Percentiles rank a stretch among this genome's conserved stretches.
These are phyloP conservation scores for Drosophila differens DNA, from an alignment of 2,888 invertebrate genomes.

Conservation along the genomic window DNA sequence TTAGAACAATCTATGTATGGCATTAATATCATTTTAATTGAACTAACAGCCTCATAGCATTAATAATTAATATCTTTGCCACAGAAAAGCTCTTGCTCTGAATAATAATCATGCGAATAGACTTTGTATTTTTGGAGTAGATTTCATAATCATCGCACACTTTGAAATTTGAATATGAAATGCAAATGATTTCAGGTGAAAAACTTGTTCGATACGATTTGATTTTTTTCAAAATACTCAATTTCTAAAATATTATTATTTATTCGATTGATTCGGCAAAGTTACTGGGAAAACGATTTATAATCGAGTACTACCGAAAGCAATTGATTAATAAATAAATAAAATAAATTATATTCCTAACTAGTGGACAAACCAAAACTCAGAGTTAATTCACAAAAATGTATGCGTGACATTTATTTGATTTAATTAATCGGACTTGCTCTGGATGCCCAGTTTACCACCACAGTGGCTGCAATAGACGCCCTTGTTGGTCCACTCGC, in stretches of 20 bases:
- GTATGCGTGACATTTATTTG: slow-evolving; percentile 50
- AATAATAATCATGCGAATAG: neutral
- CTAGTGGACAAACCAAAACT: neutral
- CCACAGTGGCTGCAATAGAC: slow-evolving; percentile 81
- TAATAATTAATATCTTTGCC: slow-evolving; percentile 4
- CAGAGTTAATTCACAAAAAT: slow-evolving; percentile 8
- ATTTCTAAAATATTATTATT: neutral
- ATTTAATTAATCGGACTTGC: slow-evolving; percentile 67
- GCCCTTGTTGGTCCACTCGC: slow-evolving; percentile 81
- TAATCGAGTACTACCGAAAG: neutral
- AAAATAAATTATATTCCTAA: neutral
- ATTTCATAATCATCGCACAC: neutral
- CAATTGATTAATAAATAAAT: neutral
- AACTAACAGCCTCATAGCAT: slow-evolving; percentile 34
- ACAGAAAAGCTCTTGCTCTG: neutral
- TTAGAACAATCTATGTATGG: slow-evolving; percentile 50
- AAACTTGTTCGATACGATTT: neutral
- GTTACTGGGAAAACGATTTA: neutral
- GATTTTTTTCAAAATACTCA: neutral
- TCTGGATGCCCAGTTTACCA: slow-evolving; percentile 79
- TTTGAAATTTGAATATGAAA: neutral
- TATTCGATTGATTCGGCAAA: neutral
- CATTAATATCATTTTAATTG: slow-evolving; percentile 62
- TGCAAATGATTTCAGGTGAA: neutral
- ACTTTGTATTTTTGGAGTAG: neutral